Conservation (phyloP, 2,797 vertebrate species). For the Microctenopoma stevenorrisi region DNA sequence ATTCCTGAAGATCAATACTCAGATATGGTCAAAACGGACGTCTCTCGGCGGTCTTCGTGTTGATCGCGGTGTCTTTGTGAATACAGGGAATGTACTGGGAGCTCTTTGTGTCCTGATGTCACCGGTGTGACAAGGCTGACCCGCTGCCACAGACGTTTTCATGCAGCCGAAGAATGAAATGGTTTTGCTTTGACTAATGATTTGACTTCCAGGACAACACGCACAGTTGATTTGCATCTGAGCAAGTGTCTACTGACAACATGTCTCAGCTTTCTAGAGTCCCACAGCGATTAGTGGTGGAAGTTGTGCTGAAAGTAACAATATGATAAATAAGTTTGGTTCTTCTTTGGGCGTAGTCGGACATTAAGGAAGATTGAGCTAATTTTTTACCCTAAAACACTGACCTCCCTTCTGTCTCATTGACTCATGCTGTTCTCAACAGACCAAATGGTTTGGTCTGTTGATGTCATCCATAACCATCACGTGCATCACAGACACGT, state of each 20-base stretch:
- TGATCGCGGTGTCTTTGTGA: neutral
- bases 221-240: slow-evolving; percentile 66
- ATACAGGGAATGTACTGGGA: neutral
- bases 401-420: neutral
- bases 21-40: slow-evolving; percentile 36
- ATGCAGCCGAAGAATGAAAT: slow-evolving; percentile 25
- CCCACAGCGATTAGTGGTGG: slow-evolving; percentile 1
- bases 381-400: neutral
- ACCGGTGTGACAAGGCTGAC: neutral
- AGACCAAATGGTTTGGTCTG: slow-evolving; percentile 24
- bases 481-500: slow-evolving; percentile 29
- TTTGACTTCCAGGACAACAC: slow-evolving; percentile 71
- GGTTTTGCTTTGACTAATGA: slow-evolving; percentile 62
- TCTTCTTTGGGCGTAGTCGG: neutral
- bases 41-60: neutral
- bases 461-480: slow-evolving; percentile 45
- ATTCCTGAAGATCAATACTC: slow-evolving; percentile 72
- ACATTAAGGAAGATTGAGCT: neutral
- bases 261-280: slow-evolving; percentile 28
- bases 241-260: slow-evolving; percentile 24
- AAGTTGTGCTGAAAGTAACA: neutral
- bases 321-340: neutral
- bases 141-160: slow-evolving; percentile 3
- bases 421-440: slow-evolving; percentile 29
- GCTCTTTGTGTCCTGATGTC: neutral